Evolutionary conservation across 1,140 invertebrate species (phyloP).

Genomic region (Colletes gigas): DNA sequence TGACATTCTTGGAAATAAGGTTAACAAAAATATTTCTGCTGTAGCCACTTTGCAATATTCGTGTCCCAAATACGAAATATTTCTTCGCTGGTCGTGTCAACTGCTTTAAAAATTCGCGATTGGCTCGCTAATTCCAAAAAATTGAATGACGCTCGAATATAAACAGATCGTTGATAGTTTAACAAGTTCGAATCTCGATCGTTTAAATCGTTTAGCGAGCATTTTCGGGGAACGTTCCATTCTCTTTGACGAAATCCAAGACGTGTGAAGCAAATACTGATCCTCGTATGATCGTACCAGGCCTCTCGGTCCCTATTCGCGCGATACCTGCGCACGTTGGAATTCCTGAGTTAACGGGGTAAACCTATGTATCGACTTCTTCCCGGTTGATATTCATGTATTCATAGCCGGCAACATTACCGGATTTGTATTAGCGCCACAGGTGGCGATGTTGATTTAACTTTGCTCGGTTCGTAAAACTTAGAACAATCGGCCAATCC

Average conservation of each 20-base stretch:
- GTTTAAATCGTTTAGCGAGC: background rate
- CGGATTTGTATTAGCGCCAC: slow-evolving; percentile 62
- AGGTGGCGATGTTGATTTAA: slow-evolving; percentile 61
- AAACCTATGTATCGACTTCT: slow-evolving; percentile 42
- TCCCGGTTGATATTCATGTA: slow-evolving; percentile 58
- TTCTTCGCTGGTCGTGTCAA: too few relatives aligned
- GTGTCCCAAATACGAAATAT: too few relatives aligned
- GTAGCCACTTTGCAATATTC: too few relatives aligned
- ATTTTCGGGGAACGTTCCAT: background rate
- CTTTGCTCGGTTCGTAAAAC: slow-evolving; percentile 51
- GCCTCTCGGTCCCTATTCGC: slow-evolving; percentile 11
- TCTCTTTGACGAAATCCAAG: background rate
- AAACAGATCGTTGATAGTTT: too few relatives aligned
- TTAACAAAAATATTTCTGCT: too few relatives aligned
- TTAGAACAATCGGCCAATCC: slow-evolving; percentile 52
- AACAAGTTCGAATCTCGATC: too few relatives aligned
- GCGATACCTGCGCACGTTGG: slow-evolving; percentile 24
- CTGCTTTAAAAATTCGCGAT: too few relatives aligned
- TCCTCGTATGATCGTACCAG: background rate
- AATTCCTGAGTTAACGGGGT: slow-evolving; percentile 36
- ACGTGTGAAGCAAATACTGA: background rate
- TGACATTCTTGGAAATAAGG: too few relatives aligned
- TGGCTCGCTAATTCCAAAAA: too few relatives aligned
- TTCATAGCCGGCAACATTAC: slow-evolving; percentile 61
- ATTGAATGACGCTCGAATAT: too few relatives aligned